A percentile compares a stretch with the other conserved stretches of the same genome.
These are phyloP conservation scores for Heliconius sara DNA, from an alignment of 2,888 invertebrate genomes.

Conservation along the genomic window DNA sequence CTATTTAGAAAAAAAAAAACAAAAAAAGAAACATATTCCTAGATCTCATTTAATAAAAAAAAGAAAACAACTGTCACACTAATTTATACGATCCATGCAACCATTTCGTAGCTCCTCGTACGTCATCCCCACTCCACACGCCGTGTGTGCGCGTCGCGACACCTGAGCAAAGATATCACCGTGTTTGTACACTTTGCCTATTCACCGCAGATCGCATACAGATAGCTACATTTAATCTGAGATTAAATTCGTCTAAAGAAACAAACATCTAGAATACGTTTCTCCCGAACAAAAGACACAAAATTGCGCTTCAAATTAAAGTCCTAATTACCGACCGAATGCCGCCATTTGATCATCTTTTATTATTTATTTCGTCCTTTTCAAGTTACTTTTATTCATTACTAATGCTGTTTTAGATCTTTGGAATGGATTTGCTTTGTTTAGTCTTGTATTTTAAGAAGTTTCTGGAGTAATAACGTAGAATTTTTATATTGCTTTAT, in stretches of 20 bases:
- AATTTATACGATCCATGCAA: background rate
- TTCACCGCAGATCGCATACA: slow-evolving; percentile 72
- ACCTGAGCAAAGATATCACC: slow-evolving; percentile 65
- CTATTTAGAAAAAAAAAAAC: background rate
- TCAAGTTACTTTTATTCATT: slow-evolving; percentile 38
- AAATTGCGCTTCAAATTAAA: slow-evolving; percentile 48
- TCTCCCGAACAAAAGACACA: slow-evolving; percentile 41
- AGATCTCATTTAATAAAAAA: background rate
- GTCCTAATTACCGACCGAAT: slow-evolving; percentile 46
- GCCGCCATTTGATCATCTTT: slow-evolving; percentile 39
- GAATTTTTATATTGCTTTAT: background rate
- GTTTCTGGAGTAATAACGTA: background rate
- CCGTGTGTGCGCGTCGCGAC: slow-evolving; percentile 58
- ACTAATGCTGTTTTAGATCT: slow-evolving; percentile 14
- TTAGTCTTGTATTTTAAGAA: background rate
- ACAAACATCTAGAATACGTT: slow-evolving; percentile 40
- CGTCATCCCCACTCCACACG: slow-evolving; percentile 28
- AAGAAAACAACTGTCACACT: background rate
- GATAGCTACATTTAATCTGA: slow-evolving; percentile 62
- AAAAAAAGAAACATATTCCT: background rate
- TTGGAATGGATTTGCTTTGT: background rate
- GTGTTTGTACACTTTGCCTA: slow-evolving; percentile 62
- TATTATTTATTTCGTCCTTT: slow-evolving; percentile 44
- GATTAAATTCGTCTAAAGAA: slow-evolving; percentile 57
- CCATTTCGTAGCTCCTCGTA: slow-evolving; percentile 41